Evolutionary conservation across 2,113 vertebrate genomes (phyloP).

Genomic region (Redunca redunca): DNA sequence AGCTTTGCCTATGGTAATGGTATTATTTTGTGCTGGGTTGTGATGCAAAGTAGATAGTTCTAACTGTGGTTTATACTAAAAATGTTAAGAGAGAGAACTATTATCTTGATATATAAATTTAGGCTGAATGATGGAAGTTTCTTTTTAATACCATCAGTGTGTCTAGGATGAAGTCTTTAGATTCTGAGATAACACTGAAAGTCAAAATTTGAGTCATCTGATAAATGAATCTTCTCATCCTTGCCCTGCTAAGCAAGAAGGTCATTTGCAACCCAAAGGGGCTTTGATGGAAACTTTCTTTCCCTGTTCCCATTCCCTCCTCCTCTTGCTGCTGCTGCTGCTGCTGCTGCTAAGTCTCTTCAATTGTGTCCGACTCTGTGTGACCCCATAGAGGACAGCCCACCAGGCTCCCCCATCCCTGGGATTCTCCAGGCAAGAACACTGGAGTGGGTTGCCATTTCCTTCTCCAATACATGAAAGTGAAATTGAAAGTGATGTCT

Average conservation of each 20-base stretch:
- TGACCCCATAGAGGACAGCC: too few species aligned
- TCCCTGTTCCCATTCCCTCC: not conserved
- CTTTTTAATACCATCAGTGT: not conserved
- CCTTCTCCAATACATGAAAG: too few species aligned
- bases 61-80: not conserved
- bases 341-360: too few species aligned
- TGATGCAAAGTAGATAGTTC: not conserved
- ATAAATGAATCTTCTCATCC: not conserved
- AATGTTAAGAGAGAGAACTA: not conserved
- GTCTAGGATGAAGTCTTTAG: not conserved
- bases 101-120: not conserved
- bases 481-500: too few species aligned
- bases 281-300: not conserved
- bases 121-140: not conserved
- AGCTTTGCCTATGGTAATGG: not conserved
- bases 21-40: not conserved
- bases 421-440: too few species aligned
- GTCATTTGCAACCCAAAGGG: not conserved
- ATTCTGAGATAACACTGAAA: not conserved
- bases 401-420: too few species aligned
- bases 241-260: not conserved
- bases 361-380: too few species aligned
- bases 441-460: too few species aligned
- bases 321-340: not conserved
- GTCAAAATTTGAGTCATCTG: not conserved